Evolutionary conservation across 2,113 vertebrate genomes (phyloP).

Genomic region (Halichoerus grypus): DNA sequence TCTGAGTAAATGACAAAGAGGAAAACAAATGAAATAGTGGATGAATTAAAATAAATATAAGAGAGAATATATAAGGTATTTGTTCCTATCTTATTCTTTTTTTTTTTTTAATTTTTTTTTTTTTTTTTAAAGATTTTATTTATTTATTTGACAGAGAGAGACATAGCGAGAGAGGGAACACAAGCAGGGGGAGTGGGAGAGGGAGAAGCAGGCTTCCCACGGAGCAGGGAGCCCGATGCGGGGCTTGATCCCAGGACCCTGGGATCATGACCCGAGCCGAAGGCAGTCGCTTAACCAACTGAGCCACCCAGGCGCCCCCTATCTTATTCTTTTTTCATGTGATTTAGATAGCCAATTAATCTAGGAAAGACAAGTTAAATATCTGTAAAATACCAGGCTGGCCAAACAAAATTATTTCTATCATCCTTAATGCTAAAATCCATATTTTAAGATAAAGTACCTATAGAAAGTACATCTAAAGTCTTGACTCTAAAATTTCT

Average conservation of each 20-base stretch:
- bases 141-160: too few relatives aligned
- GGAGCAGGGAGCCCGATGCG: too few relatives aligned
- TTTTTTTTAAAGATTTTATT: too few relatives aligned
- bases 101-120: too few relatives aligned
- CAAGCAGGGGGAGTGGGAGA: too few relatives aligned
- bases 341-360: background rate
- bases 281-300: too few relatives aligned
- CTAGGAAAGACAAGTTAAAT: background rate
- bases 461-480: background rate
- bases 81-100: background rate
- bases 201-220: too few relatives aligned
- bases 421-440: background rate
- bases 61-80: background rate
- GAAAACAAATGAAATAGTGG: slow-evolving; percentile 3
- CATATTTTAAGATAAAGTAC: background rate
- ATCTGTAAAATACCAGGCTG: background rate
- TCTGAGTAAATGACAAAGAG: slow-evolving; percentile 1
- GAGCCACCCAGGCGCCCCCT: too few relatives aligned
- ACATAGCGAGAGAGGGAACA: too few relatives aligned
- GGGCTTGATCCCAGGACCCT: too few relatives aligned
- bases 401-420: slow-evolving; percentile 3
- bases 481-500: background rate
- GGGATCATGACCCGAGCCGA: too few relatives aligned
- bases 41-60: background rate
- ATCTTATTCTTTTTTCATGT: background rate